phyloP scores from a whole-genome alignment of 2,797 vertebrate species.

The Spea hammondii region DNA sequence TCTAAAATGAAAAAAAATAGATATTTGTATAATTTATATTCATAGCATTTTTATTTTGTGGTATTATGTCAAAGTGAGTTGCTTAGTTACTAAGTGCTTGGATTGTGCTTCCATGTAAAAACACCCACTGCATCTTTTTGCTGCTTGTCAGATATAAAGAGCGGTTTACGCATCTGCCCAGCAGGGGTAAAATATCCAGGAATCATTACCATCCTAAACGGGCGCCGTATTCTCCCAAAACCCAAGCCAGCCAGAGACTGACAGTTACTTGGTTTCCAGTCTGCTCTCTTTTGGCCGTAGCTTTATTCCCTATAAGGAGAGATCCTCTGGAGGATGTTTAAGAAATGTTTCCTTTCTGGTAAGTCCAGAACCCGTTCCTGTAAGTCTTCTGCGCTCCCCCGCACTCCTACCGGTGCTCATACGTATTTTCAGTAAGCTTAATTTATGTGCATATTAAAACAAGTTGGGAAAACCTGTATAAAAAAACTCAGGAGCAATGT shows the following conservation, averaged over 20 bases:
- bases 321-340: conserved; percentile 11
- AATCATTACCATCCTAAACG: too few relatives aligned
- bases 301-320: conserved; percentile 14
- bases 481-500: not conserved
- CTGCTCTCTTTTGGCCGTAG: conserved; percentile 7
- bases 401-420: not conserved
- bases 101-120: too few relatives aligned
- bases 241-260: not conserved
- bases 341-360: conserved; percentile 9
- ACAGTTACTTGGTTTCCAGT: not conserved
- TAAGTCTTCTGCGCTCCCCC: not conserved
- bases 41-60: too few relatives aligned
- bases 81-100: too few relatives aligned
- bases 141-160: too few relatives aligned
- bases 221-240: not conserved
- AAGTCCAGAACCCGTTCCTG: conserved; percentile 15
- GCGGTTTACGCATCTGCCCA: too few relatives aligned
- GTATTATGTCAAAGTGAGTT: too few relatives aligned
- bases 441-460: conserved; percentile 6
- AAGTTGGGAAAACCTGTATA: not conserved
- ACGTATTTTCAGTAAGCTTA: conserved; percentile 14
- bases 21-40: too few relatives aligned
- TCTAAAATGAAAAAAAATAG: too few relatives aligned
- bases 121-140: too few relatives aligned
- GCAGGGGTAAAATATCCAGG: too few relatives aligned